Evolutionary conservation across 2,797 vertebrate species (phyloP).

Genomic region (Pteronotus mesoamericanus): DNA sequence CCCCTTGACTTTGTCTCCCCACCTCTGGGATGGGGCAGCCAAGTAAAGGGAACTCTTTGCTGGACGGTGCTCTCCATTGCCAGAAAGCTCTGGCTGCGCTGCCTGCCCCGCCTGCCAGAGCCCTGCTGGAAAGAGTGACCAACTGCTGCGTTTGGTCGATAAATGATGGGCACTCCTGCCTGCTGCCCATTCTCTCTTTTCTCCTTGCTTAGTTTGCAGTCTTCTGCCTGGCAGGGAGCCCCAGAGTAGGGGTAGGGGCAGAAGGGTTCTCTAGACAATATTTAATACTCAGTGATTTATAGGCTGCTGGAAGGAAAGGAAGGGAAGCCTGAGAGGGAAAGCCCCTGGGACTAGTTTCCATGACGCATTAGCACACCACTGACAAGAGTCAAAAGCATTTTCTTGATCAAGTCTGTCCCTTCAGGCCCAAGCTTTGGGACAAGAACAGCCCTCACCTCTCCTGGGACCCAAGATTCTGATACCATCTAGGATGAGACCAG

Average conservation of each 20-base stretch:
- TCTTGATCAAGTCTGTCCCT: background rate
- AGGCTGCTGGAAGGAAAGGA: background rate
- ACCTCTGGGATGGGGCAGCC: background rate
- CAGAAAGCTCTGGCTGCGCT: constrained; percentile 54
- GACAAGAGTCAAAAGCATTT: constrained; percentile 5
- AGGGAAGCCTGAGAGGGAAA: background rate
- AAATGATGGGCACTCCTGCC: constrained; percentile 43
- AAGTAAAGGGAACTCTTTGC: constrained; percentile 10
- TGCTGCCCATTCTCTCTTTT: constrained; percentile 28
- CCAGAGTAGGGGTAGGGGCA: background rate
- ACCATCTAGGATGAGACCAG: background rate
- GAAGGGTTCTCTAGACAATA: background rate
- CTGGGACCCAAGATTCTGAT: background rate
- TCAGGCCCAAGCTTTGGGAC: background rate
- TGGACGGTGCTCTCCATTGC: background rate
- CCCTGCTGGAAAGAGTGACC: background rate
- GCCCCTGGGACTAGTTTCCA: constrained; percentile 5
- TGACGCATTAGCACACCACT: background rate
- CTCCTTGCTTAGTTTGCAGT: constrained; percentile 32
- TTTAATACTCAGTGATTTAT: constrained; percentile 57
- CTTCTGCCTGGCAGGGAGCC: constrained; percentile 39
- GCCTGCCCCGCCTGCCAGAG: constrained; percentile 48
- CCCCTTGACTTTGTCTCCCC: background rate
- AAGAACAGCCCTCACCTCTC: background rate
- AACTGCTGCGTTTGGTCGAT: background rate